These are phyloP conservation scores for Drosophila truncata DNA, from an alignment of 1,140 invertebrate species.

Conservation along the genomic window DNA sequence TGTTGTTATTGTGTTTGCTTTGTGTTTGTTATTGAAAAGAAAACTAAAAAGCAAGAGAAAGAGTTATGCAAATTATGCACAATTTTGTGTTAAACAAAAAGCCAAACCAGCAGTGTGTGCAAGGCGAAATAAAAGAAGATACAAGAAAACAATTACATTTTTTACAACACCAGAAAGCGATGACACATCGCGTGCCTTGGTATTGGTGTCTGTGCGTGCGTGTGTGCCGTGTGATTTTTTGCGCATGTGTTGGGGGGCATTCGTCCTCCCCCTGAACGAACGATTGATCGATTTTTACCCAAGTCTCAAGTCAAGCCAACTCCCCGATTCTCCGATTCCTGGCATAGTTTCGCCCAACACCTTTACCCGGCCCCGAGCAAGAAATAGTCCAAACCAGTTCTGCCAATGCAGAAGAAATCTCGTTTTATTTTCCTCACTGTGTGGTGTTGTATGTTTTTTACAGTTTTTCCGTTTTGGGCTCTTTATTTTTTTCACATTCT, in stretches of 20 bases:
- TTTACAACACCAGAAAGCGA: slow-evolving; percentile 69
- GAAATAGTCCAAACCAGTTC: slow-evolving; percentile 70
- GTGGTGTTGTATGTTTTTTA: slow-evolving; percentile 47
- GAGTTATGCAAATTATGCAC: slow-evolving; percentile 70
- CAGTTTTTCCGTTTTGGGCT: slow-evolving; percentile 75
- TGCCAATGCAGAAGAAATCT: slow-evolving; percentile 68
- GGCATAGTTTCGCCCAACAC: slow-evolving; percentile 58
- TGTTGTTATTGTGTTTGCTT: slow-evolving; percentile 67
- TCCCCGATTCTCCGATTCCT: slow-evolving; percentile 55
- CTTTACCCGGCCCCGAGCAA: slow-evolving; percentile 40
- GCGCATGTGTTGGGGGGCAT: slow-evolving; percentile 61
- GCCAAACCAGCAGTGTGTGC: slow-evolving; percentile 35
- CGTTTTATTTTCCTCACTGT: slow-evolving; percentile 33
- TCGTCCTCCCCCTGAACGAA: slow-evolving; percentile 53
- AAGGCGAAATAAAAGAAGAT: slow-evolving; percentile 20
- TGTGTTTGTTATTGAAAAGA: slow-evolving; percentile 79
- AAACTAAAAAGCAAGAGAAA: slow-evolving; percentile 51
- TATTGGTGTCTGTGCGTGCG: slow-evolving; percentile 45
- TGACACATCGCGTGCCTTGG: slow-evolving; percentile 68
- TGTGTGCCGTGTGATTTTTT: slow-evolving; percentile 51
- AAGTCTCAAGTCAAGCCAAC: slow-evolving; percentile 34
- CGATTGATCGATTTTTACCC: slow-evolving; percentile 77
- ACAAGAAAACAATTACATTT: slow-evolving; percentile 61
- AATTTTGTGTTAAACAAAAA: slow-evolving; percentile 48
- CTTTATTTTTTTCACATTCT: slow-evolving; percentile 44